A percentile compares a stretch with the other conserved stretches of the same genome.
Conservation (phyloP, 2,797 vertebrate species). For the Apodemus agrarius region DNA sequence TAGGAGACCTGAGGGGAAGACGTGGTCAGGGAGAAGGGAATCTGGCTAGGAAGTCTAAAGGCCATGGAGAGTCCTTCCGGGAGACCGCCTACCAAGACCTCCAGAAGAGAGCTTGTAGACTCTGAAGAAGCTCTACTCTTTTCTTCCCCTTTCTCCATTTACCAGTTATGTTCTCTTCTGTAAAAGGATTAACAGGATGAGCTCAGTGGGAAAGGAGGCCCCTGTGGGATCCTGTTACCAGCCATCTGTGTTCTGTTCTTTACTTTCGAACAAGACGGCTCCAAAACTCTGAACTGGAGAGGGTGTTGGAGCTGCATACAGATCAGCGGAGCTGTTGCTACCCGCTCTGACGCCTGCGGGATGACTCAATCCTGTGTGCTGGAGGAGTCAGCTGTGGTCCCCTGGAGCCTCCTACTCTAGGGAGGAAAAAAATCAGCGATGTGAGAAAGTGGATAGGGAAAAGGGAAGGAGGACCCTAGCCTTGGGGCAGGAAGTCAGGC, state of each 20-base stretch:
- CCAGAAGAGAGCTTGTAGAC: constrained; percentile 61
- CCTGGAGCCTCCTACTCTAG: constrained; percentile 83
- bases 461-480: neutral
- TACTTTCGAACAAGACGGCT: constrained; percentile 81
- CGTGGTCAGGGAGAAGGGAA: neutral
- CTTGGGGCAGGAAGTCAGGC: constrained; percentile 76
- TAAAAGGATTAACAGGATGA: constrained; percentile 81
- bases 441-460: constrained; percentile 45
- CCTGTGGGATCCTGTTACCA: constrained; percentile 82
- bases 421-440: constrained; percentile 81
- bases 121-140: constrained; percentile 72
- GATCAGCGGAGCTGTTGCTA: constrained; percentile 86
- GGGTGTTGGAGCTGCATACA: constrained; percentile 86
- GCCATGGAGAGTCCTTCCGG: constrained; percentile 33
- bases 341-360: constrained; percentile 87
- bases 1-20: neutral
- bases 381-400: constrained; percentile 86
- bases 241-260: constrained; percentile 81
- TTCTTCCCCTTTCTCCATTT: constrained; percentile 67
- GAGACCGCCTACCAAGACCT: constrained; percentile 63
- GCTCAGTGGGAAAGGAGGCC: constrained; percentile 80
- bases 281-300: constrained; percentile 82
- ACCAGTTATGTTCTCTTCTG: constrained; percentile 80
- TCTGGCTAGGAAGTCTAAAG: constrained; percentile 58
- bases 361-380: constrained; percentile 88